Evolutionary conservation across 2,888 invertebrate genomes (phyloP).

Genomic region (Augochlorella aurata): DNA sequence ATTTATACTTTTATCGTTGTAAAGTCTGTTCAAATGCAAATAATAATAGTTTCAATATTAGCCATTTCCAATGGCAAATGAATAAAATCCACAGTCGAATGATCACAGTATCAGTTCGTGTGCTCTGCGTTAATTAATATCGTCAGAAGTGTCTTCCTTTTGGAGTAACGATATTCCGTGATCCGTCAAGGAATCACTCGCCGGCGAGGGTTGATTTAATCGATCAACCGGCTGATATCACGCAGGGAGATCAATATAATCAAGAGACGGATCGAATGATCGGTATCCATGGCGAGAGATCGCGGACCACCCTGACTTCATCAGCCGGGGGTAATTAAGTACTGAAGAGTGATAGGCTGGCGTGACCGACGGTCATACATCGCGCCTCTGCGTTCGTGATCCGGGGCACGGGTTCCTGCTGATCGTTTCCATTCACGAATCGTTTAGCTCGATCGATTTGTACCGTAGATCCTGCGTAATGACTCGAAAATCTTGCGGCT

Average conservation of each 20-base stretch:
- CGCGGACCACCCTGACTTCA: constrained; percentile 75
- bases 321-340: constrained; percentile 76
- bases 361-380: constrained; percentile 76
- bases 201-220: constrained; percentile 48
- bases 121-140: neutral
- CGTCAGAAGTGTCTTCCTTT: neutral
- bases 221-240: constrained; percentile 62
- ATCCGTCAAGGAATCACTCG: constrained; percentile 23
- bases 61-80: too few relatives aligned
- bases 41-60: too few relatives aligned
- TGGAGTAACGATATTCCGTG: constrained; percentile 16
- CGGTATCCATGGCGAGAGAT: constrained; percentile 59
- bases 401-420: constrained; percentile 69
- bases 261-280: constrained; percentile 60
- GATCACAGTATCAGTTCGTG: neutral
- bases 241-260: constrained; percentile 61
- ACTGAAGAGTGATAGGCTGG: constrained; percentile 73
- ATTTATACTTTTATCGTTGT: too few relatives aligned
- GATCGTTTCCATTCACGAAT: constrained; percentile 69
- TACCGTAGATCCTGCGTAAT: constrained; percentile 4
- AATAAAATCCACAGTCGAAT: neutral
- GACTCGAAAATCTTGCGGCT: neutral
- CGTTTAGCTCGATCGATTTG: constrained; percentile 64
- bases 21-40: too few relatives aligned
- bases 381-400: constrained; percentile 73